Conservation (phyloP, 64 coral and sea anemone genomes). For the Acropora yongei region DNA sequence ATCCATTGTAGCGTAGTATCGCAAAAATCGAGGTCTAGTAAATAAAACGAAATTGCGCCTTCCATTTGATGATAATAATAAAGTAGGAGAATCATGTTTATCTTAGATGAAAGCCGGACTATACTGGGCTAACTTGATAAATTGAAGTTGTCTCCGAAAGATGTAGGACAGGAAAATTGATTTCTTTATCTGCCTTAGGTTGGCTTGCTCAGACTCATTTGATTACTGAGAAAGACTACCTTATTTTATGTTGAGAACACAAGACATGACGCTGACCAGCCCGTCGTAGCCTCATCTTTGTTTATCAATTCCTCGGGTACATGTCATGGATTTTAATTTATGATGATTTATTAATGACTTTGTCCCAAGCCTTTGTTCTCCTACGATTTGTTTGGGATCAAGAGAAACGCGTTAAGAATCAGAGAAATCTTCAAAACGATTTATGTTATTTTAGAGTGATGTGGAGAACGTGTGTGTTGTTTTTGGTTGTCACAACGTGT, state of each 20-base stretch:
- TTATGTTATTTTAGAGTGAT: constrained; percentile 42
- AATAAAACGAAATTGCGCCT: background rate
- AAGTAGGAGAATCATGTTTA: background rate
- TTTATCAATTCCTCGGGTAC: constrained; percentile 92
- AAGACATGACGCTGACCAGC: constrained; percentile 25
- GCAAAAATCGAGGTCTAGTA: background rate
- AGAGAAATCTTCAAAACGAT: constrained; percentile 37
- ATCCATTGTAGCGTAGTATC: no score
- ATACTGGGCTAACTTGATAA: background rate
- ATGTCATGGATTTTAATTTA: constrained; percentile 72
- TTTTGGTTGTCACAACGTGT: constrained; percentile 34
- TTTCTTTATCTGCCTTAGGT: background rate
- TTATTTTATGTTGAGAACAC: constrained; percentile 18
- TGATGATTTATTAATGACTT: constrained; percentile 87
- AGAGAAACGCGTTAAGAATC: constrained; percentile 19
- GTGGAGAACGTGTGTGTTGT: constrained; percentile 37
- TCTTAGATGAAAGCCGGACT: background rate
- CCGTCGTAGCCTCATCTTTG: constrained; percentile 23
- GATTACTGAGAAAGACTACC: background rate
- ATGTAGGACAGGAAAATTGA: background rate
- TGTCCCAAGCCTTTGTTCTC: constrained; percentile 57
- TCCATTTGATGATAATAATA: background rate
- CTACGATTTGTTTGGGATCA: constrained; percentile 42
- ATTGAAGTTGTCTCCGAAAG: background rate
- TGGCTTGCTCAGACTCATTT: background rate